Evolutionary conservation across 2,797 vertebrate genomes (phyloP).

Genomic region (Natrix natrix): DNA sequence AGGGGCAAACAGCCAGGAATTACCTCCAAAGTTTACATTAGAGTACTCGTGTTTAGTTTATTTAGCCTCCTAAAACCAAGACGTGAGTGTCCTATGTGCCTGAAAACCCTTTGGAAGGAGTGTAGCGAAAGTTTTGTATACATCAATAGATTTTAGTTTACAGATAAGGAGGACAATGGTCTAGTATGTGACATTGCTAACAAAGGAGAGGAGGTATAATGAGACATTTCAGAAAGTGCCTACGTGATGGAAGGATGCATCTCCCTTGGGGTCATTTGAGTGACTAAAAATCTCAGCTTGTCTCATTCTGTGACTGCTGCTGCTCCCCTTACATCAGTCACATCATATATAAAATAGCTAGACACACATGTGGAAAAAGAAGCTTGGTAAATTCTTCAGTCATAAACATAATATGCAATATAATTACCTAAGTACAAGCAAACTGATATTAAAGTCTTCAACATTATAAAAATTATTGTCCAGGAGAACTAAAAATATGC

Average conservation of each 20-base stretch:
- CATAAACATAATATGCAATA: background rate
- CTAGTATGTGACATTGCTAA: background rate
- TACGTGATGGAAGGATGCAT: slow-evolving; percentile 12
- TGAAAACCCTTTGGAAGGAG: slow-evolving; percentile 49
- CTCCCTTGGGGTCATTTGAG: background rate
- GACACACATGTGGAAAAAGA: background rate
- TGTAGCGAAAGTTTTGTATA: slow-evolving; percentile 32
- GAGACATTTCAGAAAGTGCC: background rate
- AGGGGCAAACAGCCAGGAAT: slow-evolving; percentile 47
- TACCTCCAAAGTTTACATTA: slow-evolving; percentile 21
- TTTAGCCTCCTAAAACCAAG: slow-evolving; percentile 43
- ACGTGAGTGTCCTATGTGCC: slow-evolving; percentile 47
- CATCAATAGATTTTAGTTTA: slow-evolving; percentile 30
- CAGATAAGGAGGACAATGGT: background rate
- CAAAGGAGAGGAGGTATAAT: slow-evolving; percentile 5
- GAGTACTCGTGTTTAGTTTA: slow-evolving; percentile 51
- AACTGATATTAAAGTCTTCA: background rate
- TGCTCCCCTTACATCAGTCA: background rate
- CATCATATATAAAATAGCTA: background rate
- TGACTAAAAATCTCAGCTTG: background rate
- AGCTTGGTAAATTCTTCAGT: background rate
- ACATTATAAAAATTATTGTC: background rate
- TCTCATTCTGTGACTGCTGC: background rate
- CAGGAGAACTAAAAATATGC: background rate
- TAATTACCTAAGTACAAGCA: background rate